Evolutionary conservation across 2,113 vertebrate genomes (phyloP).

Genomic region (Genyomyrus donnyi): DNA sequence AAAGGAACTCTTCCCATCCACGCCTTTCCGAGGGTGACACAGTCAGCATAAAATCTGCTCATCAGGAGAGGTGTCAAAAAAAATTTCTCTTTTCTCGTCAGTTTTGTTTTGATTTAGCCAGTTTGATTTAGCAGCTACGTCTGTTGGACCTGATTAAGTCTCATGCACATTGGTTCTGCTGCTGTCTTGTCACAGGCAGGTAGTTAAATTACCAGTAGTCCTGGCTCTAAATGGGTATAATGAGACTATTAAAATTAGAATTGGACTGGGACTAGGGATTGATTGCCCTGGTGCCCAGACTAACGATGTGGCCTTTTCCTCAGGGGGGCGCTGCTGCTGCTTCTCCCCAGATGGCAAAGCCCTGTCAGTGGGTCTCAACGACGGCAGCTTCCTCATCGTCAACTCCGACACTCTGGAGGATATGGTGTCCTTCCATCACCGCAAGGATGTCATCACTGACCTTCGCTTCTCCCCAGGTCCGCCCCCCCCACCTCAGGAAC

Average conservation of each 20-base stretch:
- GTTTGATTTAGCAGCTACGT: not conserved
- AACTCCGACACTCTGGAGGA: constrained; percentile 96
- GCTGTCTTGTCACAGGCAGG: not conserved
- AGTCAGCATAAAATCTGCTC: not conserved
- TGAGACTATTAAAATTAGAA: not conserved
- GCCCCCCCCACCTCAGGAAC: constrained; percentile 23
- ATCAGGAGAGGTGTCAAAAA: not conserved
- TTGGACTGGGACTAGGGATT: not conserved
- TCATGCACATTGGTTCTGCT: not conserved
- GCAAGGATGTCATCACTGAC: constrained; percentile 94
- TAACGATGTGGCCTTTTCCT: not conserved
- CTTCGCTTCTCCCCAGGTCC: constrained; percentile 94
- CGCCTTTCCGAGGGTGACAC: not conserved
- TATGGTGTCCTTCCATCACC: constrained; percentile 95
- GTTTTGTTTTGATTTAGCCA: not conserved
- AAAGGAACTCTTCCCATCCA: not conserved
- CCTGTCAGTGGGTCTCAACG: constrained; percentile 88
- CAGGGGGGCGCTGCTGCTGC: constrained; percentile 94
- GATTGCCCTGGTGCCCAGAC: not conserved
- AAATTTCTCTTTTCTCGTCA: not conserved
- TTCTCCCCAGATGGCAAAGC: constrained; percentile 97
- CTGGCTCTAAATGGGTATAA: not conserved
- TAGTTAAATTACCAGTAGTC: not conserved
- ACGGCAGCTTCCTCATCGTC: constrained; percentile 93
- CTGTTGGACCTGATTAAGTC: not conserved